A percentile compares a stretch with the other conserved stretches of the same genome.
Evolutionary conservation across 2,797 vertebrate genomes (phyloP).

Genomic region (Lerista edwardsae): DNA sequence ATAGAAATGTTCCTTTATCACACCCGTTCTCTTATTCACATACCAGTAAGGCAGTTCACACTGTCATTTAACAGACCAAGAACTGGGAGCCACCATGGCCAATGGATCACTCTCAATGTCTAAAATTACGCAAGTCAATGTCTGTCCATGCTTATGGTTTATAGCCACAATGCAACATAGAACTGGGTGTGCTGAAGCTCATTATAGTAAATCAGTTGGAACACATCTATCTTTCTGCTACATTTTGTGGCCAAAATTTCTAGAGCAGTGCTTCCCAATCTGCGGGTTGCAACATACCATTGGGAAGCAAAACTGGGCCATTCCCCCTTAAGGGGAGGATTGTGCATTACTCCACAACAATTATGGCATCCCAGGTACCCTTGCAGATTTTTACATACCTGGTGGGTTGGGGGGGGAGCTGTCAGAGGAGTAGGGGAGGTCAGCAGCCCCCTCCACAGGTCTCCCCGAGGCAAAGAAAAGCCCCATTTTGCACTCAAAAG

Average conservation of each 20-base stretch:
- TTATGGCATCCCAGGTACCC: too few relatives aligned
- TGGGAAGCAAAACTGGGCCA: too few relatives aligned
- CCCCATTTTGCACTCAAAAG: too few relatives aligned
- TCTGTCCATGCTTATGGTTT: background rate
- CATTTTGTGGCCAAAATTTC: background rate
- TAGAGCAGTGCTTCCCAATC: too few relatives aligned
- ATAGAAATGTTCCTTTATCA: background rate
- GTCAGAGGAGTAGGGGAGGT: too few relatives aligned
- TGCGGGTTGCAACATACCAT: too few relatives aligned
- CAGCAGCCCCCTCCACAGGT: too few relatives aligned
- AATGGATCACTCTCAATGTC: background rate
- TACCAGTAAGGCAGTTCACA: background rate
- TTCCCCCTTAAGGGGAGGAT: too few relatives aligned
- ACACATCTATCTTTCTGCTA: background rate
- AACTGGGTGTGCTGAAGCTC: background rate
- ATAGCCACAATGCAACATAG: background rate
- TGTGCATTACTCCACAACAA: too few relatives aligned
- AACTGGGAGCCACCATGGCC: background rate
- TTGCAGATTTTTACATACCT: too few relatives aligned
- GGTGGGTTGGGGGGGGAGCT: too few relatives aligned
- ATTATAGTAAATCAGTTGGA: background rate
- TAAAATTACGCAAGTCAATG: background rate
- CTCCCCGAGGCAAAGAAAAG: too few relatives aligned
- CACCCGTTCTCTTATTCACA: background rate
- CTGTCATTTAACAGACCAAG: background rate